These are phyloP conservation scores for Laspeyria flexula DNA, from an alignment of 2,888 invertebrate species.

Conservation along the genomic window DNA sequence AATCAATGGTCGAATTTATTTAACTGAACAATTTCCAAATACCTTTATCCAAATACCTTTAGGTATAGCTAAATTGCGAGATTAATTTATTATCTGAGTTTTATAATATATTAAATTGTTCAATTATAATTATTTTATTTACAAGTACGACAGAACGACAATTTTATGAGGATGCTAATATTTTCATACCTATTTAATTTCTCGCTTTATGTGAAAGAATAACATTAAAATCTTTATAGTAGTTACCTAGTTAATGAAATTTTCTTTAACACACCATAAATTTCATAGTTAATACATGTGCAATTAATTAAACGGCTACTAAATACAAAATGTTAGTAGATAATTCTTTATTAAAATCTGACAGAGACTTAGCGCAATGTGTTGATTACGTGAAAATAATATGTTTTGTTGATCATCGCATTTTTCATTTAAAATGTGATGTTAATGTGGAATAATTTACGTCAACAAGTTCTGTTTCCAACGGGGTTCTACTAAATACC, in stretches of 20 bases:
- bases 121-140: too few species aligned
- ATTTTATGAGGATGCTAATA: too few species aligned
- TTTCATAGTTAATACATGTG: not conserved
- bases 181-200: too few species aligned
- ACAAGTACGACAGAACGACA: too few species aligned
- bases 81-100: too few species aligned
- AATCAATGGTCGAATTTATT: too few species aligned
- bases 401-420: not conserved
- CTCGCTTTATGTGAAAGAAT: too few species aligned
- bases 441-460: slow-evolving; percentile 17
- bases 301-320: not conserved
- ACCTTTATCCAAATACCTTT: too few species aligned
- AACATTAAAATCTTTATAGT: not conserved
- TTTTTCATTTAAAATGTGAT: slow-evolving; percentile 25
- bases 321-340: not conserved
- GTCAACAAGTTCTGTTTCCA: slow-evolving; percentile 30
- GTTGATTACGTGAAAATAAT: not conserved
- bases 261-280: slow-evolving; percentile 1
- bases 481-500: slow-evolving; percentile 10
- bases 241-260: not conserved
- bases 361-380: not conserved
- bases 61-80: too few species aligned
- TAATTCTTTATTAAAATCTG: not conserved
- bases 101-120: too few species aligned
- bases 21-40: too few species aligned